A percentile compares a stretch with the other conserved stretches of the same genome.
Evolutionary conservation across 2,113 vertebrate species (phyloP).

Genomic region (Nyctereutes procyonoides): DNA sequence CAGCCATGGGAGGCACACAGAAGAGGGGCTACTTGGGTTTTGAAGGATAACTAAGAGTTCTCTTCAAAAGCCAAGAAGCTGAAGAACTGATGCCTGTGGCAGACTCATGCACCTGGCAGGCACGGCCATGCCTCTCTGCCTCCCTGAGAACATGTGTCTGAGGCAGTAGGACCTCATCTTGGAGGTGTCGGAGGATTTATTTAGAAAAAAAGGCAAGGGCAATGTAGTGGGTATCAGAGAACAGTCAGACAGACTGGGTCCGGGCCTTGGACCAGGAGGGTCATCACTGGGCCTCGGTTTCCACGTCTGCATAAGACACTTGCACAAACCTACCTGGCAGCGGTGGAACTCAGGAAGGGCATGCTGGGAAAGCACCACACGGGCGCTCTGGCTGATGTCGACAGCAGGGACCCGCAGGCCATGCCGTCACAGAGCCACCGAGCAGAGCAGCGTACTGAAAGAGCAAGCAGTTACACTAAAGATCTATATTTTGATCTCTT

Average conservation of each 20-base stretch:
- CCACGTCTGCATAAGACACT: neutral
- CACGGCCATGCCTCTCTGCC: neutral
- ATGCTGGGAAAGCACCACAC: rapidly evolving
- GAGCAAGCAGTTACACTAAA: neutral
- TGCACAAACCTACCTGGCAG: neutral
- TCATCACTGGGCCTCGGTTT: neutral
- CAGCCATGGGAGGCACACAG: neutral
- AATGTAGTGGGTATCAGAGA: too few species aligned
- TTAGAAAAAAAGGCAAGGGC: neutral
- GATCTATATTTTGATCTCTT: neutral
- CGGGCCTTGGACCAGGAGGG: rapidly evolving
- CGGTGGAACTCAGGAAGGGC: rapidly evolving
- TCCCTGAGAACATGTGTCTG: neutral
- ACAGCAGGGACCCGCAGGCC: rapidly evolving
- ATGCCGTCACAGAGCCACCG: rapidly evolving
- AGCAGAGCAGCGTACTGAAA: rapidly evolving
- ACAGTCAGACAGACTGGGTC: neutral
- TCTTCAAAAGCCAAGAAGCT: neutral
- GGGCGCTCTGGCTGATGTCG: rapidly evolving
- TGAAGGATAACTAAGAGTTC: neutral
- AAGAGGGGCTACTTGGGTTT: neutral
- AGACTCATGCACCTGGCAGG: neutral
- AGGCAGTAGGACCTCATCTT: neutral
- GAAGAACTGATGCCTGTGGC: neutral
- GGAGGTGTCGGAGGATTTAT: too few species aligned